phyloP scores from a whole-genome alignment of 2,797 vertebrate genomes.

The Anguilla anguilla region DNA sequence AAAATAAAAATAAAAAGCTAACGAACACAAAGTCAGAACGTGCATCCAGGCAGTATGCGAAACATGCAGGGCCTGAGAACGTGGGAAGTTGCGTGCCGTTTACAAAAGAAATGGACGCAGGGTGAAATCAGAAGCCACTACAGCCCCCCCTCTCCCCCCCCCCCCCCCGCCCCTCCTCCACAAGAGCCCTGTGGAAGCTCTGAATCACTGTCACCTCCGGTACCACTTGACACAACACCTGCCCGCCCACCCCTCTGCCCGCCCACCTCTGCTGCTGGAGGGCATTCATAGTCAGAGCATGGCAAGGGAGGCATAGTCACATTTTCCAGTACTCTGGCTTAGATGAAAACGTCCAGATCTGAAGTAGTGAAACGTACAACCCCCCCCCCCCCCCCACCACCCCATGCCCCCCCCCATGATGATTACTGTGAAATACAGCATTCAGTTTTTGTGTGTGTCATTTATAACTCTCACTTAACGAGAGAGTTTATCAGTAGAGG shows the following conservation, averaged over 20 bases:
- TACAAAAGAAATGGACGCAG: neutral
- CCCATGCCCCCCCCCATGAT: no score
- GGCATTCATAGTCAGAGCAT: neutral
- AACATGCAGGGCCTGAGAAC: neutral
- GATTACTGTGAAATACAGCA: neutral
- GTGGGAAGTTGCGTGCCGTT: neutral
- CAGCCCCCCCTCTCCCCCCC: neutral
- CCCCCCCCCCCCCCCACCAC: no score
- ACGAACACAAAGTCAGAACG: neutral
- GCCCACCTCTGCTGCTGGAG: neutral
- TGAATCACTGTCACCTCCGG: conserved; percentile 31
- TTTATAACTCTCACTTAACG: neutral
- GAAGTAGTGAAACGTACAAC: neutral
- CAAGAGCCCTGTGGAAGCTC: conserved; percentile 26
- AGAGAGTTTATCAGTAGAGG: neutral
- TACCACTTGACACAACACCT: neutral
- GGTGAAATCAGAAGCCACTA: conserved; percentile 6
- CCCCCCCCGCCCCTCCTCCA: neutral
- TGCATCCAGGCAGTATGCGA: neutral
- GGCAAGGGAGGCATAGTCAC: neutral
- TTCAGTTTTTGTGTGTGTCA: neutral
- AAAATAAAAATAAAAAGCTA: neutral
- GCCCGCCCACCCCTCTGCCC: neutral
- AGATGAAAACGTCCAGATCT: neutral
- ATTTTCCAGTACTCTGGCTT: neutral